These are phyloP conservation scores for Drosophila lutescens DNA, from an alignment of 2,888 invertebrate genomes.

Conservation along the genomic window DNA sequence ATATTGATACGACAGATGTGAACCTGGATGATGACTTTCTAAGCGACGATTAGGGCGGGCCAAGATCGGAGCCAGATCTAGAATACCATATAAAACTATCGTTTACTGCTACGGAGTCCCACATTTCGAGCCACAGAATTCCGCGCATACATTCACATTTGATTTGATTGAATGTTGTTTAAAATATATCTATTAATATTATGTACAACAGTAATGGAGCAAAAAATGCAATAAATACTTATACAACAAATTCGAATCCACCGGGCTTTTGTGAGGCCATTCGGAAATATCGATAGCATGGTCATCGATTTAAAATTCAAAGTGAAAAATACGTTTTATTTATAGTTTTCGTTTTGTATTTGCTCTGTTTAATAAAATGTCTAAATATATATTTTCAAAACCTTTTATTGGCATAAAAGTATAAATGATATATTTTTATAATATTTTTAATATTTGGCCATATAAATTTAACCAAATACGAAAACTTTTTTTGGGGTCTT, in stretches of 20 bases:
- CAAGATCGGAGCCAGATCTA: slow-evolving; percentile 34
- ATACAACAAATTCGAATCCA: slow-evolving; percentile 20
- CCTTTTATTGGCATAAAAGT: background rate
- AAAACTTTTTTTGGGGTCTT: too few relatives aligned
- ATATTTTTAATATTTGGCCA: too few relatives aligned
- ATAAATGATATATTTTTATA: background rate
- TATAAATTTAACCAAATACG: too few relatives aligned
- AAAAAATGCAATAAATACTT: slow-evolving; percentile 58
- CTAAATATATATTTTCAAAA: background rate
- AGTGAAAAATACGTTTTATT: background rate
- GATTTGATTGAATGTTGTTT: slow-evolving; percentile 67
- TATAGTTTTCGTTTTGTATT: too few relatives aligned
- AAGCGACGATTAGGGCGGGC: slow-evolving; percentile 85
- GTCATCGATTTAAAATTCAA: background rate
- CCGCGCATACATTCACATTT: slow-evolving; percentile 65
- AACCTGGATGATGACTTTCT: slow-evolving; percentile 89
- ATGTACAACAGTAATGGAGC: slow-evolving; percentile 59
- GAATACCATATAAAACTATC: slow-evolving; percentile 44
- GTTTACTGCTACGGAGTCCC: slow-evolving; percentile 44
- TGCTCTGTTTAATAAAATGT: too few relatives aligned
- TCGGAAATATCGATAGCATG: background rate
- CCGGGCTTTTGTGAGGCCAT: background rate
- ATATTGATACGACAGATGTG: slow-evolving; percentile 90
- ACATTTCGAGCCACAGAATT: slow-evolving; percentile 56
- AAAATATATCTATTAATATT: slow-evolving; percentile 56